Percentiles rank a stretch among this genome's conserved stretches.
These are phyloP conservation scores for Euzetes globulus DNA, from an alignment of 2,888 invertebrate species.

Conservation along the genomic window DNA sequence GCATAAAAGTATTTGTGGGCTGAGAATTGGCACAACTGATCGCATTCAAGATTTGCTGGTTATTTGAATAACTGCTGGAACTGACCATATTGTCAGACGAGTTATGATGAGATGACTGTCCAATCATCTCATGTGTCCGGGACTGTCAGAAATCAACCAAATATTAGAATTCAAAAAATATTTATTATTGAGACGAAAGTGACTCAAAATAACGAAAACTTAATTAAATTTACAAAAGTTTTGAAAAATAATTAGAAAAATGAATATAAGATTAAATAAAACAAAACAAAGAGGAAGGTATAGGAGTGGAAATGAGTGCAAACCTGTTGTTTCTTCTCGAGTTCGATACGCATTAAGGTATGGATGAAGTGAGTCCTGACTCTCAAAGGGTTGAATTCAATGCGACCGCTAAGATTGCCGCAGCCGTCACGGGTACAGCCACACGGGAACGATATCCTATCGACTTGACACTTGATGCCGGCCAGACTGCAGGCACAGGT, in stretches of 20 bases:
- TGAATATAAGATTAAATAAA: neutral
- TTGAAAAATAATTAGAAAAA: neutral
- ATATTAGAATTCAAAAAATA: neutral
- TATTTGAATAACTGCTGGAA: constrained; percentile 32
- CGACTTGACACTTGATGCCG: constrained; percentile 94
- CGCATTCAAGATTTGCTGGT: neutral
- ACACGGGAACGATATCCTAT: constrained; percentile 90
- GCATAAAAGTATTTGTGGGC: constrained; percentile 12
- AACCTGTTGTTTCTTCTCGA: constrained; percentile 62
- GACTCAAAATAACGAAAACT: neutral
- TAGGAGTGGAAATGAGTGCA: neutral
- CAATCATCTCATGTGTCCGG: neutral
- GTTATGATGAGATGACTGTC: neutral
- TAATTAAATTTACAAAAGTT: neutral
- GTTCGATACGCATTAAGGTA: constrained; percentile 81
- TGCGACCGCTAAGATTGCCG: constrained; percentile 79
- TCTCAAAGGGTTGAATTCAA: constrained; percentile 91
- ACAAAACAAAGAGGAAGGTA: neutral
- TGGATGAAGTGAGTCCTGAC: constrained; percentile 95
- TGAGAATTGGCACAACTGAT: constrained; percentile 36
- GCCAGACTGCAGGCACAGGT: constrained; percentile 88
- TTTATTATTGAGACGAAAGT: constrained; percentile 22
- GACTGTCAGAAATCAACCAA: neutral
- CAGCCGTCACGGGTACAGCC: constrained; percentile 92
- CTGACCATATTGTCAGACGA: constrained; percentile 21